These are phyloP conservation scores for Syngnathus typhle DNA, from an alignment of 2,113 vertebrate genomes.

Conservation along the genomic window DNA sequence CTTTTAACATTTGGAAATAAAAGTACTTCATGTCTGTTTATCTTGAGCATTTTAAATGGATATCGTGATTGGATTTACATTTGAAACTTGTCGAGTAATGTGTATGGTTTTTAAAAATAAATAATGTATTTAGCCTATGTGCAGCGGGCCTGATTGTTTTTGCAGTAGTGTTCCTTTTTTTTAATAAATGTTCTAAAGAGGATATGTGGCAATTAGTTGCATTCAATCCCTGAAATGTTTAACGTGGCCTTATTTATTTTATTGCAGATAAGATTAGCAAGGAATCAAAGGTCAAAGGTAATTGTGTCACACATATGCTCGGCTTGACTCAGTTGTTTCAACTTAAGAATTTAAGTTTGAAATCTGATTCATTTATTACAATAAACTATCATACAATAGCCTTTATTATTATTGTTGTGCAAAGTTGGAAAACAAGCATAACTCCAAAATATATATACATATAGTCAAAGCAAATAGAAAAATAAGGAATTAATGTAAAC, in stretches of 20 bases:
- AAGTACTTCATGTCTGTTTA: conserved; percentile 79
- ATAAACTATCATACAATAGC: background rate
- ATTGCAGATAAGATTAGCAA: background rate
- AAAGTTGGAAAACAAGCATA: background rate
- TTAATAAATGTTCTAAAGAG: background rate
- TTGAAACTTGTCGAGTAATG: conserved; percentile 80
- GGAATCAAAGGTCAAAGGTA: background rate
- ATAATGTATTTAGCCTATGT: conserved; percentile 77
- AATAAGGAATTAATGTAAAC: background rate
- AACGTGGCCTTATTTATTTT: background rate
- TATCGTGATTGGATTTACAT: conserved; percentile 82
- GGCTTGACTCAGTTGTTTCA: background rate
- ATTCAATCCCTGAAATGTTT: background rate
- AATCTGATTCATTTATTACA: background rate
- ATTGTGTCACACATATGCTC: background rate
- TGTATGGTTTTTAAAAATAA: conserved; percentile 85
- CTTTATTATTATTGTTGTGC: background rate
- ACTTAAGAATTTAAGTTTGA: background rate
- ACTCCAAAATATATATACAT: background rate
- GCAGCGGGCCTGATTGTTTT: conserved; percentile 57
- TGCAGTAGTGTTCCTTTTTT: background rate
- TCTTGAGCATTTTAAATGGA: conserved; percentile 80
- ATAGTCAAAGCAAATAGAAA: background rate
- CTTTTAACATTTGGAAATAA: conserved; percentile 80
- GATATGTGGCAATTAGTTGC: background rate